phyloP scores from a whole-genome alignment of 2,888 invertebrate genomes.

The Nephrocerus scutellatus region DNA sequence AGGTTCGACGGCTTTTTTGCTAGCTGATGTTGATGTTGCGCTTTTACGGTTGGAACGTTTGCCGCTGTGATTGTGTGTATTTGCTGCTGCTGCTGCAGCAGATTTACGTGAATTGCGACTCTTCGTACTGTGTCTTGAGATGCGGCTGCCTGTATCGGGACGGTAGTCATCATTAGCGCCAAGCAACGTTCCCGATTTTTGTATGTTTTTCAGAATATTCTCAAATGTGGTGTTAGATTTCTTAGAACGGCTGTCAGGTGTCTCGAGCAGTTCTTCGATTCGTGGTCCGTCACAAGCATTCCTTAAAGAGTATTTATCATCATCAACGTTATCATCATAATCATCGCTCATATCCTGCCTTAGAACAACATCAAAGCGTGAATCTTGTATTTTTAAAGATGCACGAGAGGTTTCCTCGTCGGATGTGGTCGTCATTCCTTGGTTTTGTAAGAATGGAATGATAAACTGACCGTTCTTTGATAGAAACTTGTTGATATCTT shows the following conservation, averaged over 20 bases:
- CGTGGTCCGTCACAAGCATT: conserved; percentile 21
- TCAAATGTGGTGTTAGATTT: conserved; percentile 32
- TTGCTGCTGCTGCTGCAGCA: conserved; percentile 28
- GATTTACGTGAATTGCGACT: conserved; percentile 43
- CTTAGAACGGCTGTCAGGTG: conserved; percentile 27
- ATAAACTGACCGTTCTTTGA: conserved; percentile 44
- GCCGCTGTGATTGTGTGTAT: conserved; percentile 17
- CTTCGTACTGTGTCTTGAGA: conserved; percentile 33
- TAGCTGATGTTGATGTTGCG: conserved; percentile 16
- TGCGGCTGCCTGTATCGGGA: conserved; percentile 23
- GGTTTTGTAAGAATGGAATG: conserved; percentile 46
- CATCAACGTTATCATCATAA: conserved; percentile 26
- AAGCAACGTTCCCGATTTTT: conserved; percentile 36
- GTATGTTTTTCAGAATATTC: conserved; percentile 36
- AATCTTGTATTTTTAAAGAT: conserved; percentile 46
- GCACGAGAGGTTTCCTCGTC: conserved; percentile 45
- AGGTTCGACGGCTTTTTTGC: conserved; percentile 24
- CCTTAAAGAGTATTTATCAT: conserved; percentile 1
- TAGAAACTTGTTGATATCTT: conserved; percentile 41
- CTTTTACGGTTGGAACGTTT: conserved; percentile 15
- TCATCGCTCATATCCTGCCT: conserved; percentile 38
- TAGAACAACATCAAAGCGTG: conserved; percentile 44
- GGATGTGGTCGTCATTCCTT: conserved; percentile 45
- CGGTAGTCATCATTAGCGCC: conserved; percentile 20
- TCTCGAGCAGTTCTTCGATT: conserved; percentile 31